These are phyloP conservation scores for Rhinatrema bivittatum DNA, from an alignment of 2,797 vertebrate genomes.

Conservation along the genomic window DNA sequence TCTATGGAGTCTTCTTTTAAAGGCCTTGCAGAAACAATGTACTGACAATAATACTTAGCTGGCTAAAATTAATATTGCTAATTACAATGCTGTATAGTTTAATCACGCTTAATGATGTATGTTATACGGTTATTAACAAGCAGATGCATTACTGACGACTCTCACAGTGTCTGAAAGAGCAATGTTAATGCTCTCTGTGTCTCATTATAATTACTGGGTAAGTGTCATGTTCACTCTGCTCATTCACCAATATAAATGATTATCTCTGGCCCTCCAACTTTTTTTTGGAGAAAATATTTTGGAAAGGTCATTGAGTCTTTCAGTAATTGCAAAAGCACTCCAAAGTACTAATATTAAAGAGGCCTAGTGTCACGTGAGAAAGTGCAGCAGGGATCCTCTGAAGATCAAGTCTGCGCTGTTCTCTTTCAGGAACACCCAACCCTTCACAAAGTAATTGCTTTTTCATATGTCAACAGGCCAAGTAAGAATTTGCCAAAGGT, in stretches of 20 bases:
- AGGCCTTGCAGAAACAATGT: background rate
- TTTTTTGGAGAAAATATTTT: slow-evolving; percentile 29
- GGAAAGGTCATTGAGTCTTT: slow-evolving; percentile 45
- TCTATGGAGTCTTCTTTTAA: too few species aligned
- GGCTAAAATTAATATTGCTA: slow-evolving; percentile 15
- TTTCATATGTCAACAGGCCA: too few species aligned
- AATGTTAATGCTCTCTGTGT: slow-evolving; percentile 35
- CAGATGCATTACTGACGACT: slow-evolving; percentile 7
- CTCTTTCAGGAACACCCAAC: slow-evolving; percentile 20
- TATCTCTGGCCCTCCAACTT: slow-evolving; percentile 40
- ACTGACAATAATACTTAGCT: slow-evolving; percentile 3
- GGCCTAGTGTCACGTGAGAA: slow-evolving; percentile 33
- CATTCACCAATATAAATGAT: slow-evolving; percentile 45
- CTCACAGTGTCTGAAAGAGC: slow-evolving; percentile 33
- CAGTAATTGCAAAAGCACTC: slow-evolving; percentile 44
- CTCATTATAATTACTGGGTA: slow-evolving; percentile 41
- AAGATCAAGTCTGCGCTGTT: slow-evolving; percentile 20
- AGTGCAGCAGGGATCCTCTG: slow-evolving; percentile 10
- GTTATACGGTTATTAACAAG: slow-evolving; percentile 16
- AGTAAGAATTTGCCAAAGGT: too few species aligned
- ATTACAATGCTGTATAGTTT: slow-evolving; percentile 11
- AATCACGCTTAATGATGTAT: slow-evolving; percentile 22
- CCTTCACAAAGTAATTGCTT: too few species aligned
- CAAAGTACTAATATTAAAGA: slow-evolving; percentile 40
- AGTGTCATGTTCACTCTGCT: slow-evolving; percentile 36